Conservation (phyloP, 2,888 invertebrate species). For the Gortyna flavago region DNA sequence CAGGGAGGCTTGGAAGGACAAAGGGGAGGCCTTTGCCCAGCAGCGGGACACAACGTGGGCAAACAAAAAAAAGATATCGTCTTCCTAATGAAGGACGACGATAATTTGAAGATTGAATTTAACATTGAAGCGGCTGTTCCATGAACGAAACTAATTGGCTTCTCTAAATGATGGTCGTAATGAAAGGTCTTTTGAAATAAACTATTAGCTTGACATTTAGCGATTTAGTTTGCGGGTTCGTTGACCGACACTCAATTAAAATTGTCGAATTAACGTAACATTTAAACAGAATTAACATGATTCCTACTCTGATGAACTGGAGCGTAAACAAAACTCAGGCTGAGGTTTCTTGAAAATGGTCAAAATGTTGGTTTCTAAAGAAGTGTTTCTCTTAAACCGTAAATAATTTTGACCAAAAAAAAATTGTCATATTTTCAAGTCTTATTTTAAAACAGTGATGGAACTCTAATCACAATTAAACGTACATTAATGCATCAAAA, state of each 20-base stretch:
- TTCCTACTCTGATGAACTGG: background rate
- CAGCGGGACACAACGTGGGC: background rate
- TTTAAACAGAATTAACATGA: constrained; percentile 8
- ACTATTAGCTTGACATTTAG: constrained; percentile 16
- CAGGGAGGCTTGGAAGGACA: background rate
- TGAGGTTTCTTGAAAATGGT: too few species aligned
- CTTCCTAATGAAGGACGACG: background rate
- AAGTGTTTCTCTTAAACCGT: too few species aligned
- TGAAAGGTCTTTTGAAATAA: constrained; percentile 15
- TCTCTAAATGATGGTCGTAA: constrained; percentile 9
- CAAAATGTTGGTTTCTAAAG: too few species aligned
- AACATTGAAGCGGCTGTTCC: background rate
- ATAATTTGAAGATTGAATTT: too few species aligned
- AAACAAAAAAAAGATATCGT: too few species aligned
- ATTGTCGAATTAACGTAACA: constrained; percentile 17
- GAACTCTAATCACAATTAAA: too few species aligned
- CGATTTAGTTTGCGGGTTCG: constrained; percentile 1
- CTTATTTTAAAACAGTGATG: too few species aligned
- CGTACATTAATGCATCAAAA: too few species aligned
- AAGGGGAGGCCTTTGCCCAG: background rate
- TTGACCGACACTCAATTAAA: constrained; percentile 20
- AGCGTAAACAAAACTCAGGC: constrained; percentile 1
- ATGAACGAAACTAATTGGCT: background rate
- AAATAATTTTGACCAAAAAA: too few species aligned
- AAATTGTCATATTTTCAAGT: too few species aligned